These are phyloP conservation scores for Lycocerus yunnanus DNA, from an alignment of 2,888 invertebrate genomes.

Conservation along the genomic window DNA sequence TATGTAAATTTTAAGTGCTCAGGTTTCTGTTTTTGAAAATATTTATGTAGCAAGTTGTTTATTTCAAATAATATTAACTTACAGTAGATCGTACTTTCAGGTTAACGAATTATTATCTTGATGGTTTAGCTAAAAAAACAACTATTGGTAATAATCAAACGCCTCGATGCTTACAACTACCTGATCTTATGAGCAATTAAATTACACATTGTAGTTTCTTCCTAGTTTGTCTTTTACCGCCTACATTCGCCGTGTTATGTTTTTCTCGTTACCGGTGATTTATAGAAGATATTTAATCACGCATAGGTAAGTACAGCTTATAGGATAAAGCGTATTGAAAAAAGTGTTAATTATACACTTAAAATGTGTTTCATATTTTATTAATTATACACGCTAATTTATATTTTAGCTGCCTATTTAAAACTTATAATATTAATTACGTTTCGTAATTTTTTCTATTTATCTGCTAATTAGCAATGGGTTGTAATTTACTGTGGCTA, in stretches of 20 bases:
- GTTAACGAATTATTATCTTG: slow-evolving; percentile 1
- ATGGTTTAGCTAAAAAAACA: neutral
- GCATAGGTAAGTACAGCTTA: slow-evolving; percentile 2
- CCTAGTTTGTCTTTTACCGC: slow-evolving; percentile 23
- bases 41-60: neutral
- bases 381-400: neutral
- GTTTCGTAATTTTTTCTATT: neutral
- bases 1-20: slow-evolving; percentile 5
- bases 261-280: slow-evolving; percentile 25
- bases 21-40: slow-evolving; percentile 1
- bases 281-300: slow-evolving; percentile 22
- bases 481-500: neutral
- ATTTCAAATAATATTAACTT: neutral
- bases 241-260: slow-evolving; percentile 20
- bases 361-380: neutral
- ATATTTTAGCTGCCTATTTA: neutral
- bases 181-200: slow-evolving; percentile 19
- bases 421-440: neutral
- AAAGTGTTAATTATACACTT: slow-evolving; percentile 3
- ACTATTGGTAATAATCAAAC: neutral
- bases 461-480: neutral
- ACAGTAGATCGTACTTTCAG: neutral
- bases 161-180: slow-evolving; percentile 1
- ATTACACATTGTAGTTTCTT: slow-evolving; percentile 21
- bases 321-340: neutral